Conservation (phyloP, 2,797 vertebrate genomes). For the Amphiprion clarkii region DNA sequence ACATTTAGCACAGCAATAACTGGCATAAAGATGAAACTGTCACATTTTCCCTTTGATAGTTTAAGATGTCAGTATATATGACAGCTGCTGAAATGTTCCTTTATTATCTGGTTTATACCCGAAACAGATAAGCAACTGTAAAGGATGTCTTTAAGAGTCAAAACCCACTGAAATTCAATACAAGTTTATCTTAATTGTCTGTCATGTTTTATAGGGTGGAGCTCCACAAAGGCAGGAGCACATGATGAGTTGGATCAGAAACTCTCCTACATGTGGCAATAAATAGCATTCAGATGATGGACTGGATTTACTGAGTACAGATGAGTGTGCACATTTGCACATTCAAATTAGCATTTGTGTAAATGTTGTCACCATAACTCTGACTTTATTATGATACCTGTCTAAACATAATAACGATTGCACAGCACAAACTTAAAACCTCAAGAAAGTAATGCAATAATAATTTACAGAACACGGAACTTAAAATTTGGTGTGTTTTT, state of each 20-base stretch:
- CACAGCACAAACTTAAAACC: too few relatives aligned
- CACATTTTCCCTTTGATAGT: not conserved
- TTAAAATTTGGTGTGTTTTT: too few relatives aligned
- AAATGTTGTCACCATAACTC: not conserved
- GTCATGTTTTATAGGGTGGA: conserved; percentile 3
- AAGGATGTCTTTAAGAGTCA: too few relatives aligned
- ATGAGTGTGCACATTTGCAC: conserved; percentile 16
- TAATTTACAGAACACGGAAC: too few relatives aligned
- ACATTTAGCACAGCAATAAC: not conserved
- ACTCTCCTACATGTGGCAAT: conserved; percentile 13
- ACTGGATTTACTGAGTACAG: conserved; percentile 26
- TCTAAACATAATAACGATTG: too few relatives aligned
- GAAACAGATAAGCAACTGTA: not conserved
- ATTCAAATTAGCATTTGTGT: conserved; percentile 45
- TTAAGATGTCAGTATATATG: not conserved
- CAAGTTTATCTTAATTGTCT: not conserved
- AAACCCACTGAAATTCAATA: conserved; percentile 6
- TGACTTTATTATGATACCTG: too few relatives aligned
- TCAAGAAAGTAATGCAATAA: too few relatives aligned
- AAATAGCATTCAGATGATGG: conserved; percentile 28
- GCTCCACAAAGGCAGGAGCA: conserved; percentile 1
- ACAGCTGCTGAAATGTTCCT: conserved; percentile 1
- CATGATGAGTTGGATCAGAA: conserved; percentile 11
- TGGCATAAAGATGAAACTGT: not conserved
- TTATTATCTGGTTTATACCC: conserved; percentile 11